Percentiles rank a stretch among this genome's conserved stretches.
Evolutionary conservation across 2,888 invertebrate genomes (phyloP).

Genomic region (Unio pictorum): DNA sequence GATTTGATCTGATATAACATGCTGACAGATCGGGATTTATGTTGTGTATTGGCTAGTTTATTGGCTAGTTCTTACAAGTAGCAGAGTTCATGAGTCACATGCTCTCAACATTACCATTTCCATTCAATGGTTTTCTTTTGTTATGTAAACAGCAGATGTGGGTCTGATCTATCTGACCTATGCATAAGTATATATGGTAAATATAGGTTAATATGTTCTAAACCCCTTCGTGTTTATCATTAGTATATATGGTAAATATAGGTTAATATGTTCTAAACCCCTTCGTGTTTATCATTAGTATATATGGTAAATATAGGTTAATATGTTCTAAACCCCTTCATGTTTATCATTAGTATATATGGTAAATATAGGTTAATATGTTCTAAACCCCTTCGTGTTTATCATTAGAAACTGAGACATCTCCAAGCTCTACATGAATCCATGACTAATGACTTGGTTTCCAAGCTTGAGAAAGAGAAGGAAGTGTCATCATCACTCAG

Average conservation of each 20-base stretch:
- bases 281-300: constrained; percentile 15
- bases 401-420: constrained; percentile 14
- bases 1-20: no score
- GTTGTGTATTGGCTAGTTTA: no score
- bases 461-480: constrained; percentile 51
- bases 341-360: not conserved
- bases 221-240: constrained; percentile 29
- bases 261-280: constrained; percentile 20
- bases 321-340: constrained; percentile 24
- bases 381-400: constrained; percentile 26
- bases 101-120: no score
- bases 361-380: no score
- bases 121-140: no score
- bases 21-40: no score
- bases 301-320: no score
- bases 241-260: not conserved
- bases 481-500: constrained; percentile 48
- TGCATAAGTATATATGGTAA: no score
- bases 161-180: no score
- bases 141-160: no score
- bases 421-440: constrained; percentile 76
- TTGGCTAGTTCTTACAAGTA: no score
- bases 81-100: no score
- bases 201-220: not conserved
- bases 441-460: constrained; percentile 81